phyloP scores from a whole-genome alignment of 2,797 vertebrate species.

The Iguana delicatissima region DNA sequence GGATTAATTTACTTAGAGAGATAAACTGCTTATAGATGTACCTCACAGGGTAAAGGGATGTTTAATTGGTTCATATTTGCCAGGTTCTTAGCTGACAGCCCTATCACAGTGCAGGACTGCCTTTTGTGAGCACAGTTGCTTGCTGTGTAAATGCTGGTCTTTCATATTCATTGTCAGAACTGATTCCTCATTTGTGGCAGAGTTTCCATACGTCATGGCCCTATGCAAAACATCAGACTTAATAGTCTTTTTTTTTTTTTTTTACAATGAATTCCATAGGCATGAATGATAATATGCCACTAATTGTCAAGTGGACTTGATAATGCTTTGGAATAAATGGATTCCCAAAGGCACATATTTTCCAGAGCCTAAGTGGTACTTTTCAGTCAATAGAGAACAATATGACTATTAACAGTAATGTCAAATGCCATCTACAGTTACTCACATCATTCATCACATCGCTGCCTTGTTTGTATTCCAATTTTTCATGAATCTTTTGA shows the following conservation, averaged over 20 bases:
- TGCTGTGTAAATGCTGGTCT: conserved; percentile 47
- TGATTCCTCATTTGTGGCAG: conserved; percentile 29
- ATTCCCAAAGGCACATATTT: conserved; percentile 59
- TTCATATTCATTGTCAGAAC: conserved; percentile 60
- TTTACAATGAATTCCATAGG: conserved; percentile 65
- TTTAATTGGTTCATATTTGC: conserved; percentile 23
- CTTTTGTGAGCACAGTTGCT: conserved; percentile 43
- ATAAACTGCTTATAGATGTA: conserved; percentile 32
- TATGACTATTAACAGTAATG: conserved; percentile 58
- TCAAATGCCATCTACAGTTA: conserved; percentile 68
- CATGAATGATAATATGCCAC: conserved; percentile 62
- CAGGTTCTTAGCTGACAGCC: conserved; percentile 22
- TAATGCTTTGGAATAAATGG: conserved; percentile 59
- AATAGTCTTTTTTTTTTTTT: conserved; percentile 45
- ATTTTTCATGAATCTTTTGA: conserved; percentile 36
- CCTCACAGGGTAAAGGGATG: neutral
- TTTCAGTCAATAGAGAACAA: conserved; percentile 66
- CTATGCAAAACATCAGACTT: conserved; percentile 54
- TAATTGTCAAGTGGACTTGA: conserved; percentile 66
- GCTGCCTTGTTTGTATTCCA: conserved; percentile 34
- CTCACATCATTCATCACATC: conserved; percentile 46
- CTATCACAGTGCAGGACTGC: accelerated
- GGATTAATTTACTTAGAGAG: conserved; percentile 16
- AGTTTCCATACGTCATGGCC: conserved; percentile 30
- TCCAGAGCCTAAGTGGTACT: conserved; percentile 55